Evolutionary conservation across 2,113 vertebrate species (phyloP).

Genomic region (Podilymbus podiceps): DNA sequence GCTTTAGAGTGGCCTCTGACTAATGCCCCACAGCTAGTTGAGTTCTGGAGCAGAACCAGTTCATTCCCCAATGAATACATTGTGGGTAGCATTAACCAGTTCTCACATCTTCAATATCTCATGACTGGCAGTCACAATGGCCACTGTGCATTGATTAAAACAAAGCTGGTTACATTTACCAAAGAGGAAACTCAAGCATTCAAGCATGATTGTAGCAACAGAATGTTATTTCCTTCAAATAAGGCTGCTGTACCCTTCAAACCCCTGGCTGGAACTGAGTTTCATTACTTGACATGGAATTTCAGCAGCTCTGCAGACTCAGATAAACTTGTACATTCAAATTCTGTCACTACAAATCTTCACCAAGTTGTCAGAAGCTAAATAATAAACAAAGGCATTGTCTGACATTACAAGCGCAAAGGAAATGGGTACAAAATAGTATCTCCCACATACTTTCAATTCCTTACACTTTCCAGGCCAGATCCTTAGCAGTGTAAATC

Average conservation of each 20-base stretch:
- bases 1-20: not conserved
- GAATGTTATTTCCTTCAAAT: not conserved
- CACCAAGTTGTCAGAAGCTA: not conserved
- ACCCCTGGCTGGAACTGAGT: not conserved
- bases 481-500: not conserved
- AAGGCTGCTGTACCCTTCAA: not conserved
- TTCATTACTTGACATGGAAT: not conserved
- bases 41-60: not conserved
- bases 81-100: fast-evolving
- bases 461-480: not conserved
- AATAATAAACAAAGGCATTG: not conserved
- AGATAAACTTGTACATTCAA: not conserved
- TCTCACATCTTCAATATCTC: fast-evolving
- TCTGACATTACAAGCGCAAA: not conserved
- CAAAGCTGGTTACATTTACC: fast-evolving
- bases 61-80: not conserved
- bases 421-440: not conserved
- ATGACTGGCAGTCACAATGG: fast-evolving
- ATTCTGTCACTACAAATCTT: not conserved
- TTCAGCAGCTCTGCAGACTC: not conserved
- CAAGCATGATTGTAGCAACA: not conserved
- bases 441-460: not conserved
- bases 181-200: not conserved
- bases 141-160: not conserved
- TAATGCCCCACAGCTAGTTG: not conserved